Evolutionary conservation across 2,888 invertebrate species (phyloP), one percentile per base, ranked within the genome.

Genomic region (Drosophila helvetica): DNA sequence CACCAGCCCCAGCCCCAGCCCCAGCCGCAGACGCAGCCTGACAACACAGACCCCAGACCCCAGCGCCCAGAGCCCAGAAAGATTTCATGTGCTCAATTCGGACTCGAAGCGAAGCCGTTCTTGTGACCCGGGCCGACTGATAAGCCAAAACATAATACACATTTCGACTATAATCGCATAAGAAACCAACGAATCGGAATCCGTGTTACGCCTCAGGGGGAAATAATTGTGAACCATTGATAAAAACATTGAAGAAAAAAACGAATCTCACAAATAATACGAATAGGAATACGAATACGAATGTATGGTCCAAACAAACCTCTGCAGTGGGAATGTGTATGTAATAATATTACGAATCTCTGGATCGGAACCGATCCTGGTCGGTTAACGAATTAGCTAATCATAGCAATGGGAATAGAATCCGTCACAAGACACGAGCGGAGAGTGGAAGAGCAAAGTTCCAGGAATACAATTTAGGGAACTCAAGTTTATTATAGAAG

Each of bases 151-250:
- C 38, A 6, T 12, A 33, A 30, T 30, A 59, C 51, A 47, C 64
- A 55, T 33, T 33, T 33, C 33, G 33, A 60, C 38, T 38, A 7
- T 7, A 38, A 38, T 38, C n/a, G 38, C 7, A 7, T 15, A n/a
- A 38, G 38, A 38, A 38, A n/a, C 15, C 1, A 38, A n/a, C n/a
- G 15, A 38, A 38, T n/a, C 38, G 7, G 15, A 53, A 60, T 42
- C 22, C 3, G 33, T 51, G 33, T 15, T 50, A 10, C 12, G 48
- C 52, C 6, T 8, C 30, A 30, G 30, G 10, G 45, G 62, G 59
- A 79, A 67, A 52, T 42, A 62, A 73, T 55, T 55, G 52, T 47
- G 65, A 67, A 58, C 22, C 63, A 48, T 70, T 73, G 63, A 79
- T 71, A 74, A 68, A 8, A 47, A 38, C 30, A 48, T 57, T 7